Evolutionary conservation across 1,140 invertebrate genomes (phyloP).

Genomic region (Polypedilum vanderplanki): DNA sequence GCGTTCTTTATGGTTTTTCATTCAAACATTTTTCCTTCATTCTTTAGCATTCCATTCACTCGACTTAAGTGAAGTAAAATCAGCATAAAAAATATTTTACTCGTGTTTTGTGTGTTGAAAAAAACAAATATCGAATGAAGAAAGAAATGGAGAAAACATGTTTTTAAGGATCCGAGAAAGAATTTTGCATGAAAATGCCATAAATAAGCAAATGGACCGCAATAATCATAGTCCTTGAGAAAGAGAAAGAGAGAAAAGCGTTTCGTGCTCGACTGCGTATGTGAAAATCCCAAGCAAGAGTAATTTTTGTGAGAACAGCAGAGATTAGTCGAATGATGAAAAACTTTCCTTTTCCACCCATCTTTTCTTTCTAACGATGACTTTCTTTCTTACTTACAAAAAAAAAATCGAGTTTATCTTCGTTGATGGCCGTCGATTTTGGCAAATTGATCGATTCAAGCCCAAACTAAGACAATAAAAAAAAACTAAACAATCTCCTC

Average conservation of each 20-base stretch:
- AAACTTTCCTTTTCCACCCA: not conserved
- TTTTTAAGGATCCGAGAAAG: not conserved
- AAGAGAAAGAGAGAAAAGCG: not conserved
- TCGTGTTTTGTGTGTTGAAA: not conserved
- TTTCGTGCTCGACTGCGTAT: not conserved
- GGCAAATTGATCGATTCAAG: slow-evolving; percentile 17
- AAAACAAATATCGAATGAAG: not conserved
- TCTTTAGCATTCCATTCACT: not conserved
- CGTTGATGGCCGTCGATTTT: slow-evolving; percentile 9
- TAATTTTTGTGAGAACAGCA: slow-evolving; percentile 26
- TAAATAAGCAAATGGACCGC: slow-evolving; percentile 28
- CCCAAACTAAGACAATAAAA: slow-evolving; percentile 8
- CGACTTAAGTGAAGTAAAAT: not conserved
- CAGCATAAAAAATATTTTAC: not conserved
- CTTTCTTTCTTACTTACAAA: not conserved
- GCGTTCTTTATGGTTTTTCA: slow-evolving; percentile 23
- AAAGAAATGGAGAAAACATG: not conserved
- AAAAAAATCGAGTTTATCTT: not conserved
- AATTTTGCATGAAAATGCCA: slow-evolving; percentile 27
- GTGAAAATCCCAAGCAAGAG: slow-evolving; percentile 8
- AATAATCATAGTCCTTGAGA: not conserved
- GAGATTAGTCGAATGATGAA: slow-evolving; percentile 11
- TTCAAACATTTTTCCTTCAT: not conserved
- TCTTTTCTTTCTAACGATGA: not conserved
- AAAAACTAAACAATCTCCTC: slow-evolving; percentile 5